phyloP scores from a whole-genome alignment of 2,888 invertebrate species.

The Clunio marinus region DNA sequence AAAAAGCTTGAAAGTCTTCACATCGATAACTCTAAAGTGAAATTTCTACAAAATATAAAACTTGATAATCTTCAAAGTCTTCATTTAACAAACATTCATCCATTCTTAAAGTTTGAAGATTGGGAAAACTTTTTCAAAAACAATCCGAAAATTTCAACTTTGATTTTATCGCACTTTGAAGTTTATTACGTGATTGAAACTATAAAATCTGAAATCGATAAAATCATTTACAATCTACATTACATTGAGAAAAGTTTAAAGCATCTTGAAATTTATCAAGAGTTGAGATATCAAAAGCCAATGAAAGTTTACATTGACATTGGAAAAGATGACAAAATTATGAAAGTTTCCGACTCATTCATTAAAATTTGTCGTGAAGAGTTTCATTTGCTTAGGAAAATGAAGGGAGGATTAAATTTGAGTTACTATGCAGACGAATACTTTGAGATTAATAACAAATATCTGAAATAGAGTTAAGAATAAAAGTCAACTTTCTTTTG shows the following conservation, averaged over 20 bases:
- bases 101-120: constrained; percentile 28
- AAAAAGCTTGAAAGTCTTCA: constrained; percentile 16
- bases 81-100: constrained; percentile 22
- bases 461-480: constrained; percentile 5
- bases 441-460: constrained; percentile 30
- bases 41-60: constrained; percentile 33
- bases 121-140: constrained; percentile 34
- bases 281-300: constrained; percentile 30
- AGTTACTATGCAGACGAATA: constrained; percentile 21
- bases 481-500: constrained; percentile 1
- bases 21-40: constrained; percentile 29
- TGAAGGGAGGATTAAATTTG: neutral
- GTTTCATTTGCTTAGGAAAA: constrained; percentile 27
- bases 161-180: constrained; percentile 13
- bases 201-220: constrained; percentile 24
- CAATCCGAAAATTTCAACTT: neutral
- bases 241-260: constrained; percentile 5
- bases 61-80: constrained; percentile 1
- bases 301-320: constrained; percentile 4
- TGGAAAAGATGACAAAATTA: neutral
- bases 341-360: constrained; percentile 30
- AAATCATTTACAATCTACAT: constrained; percentile 23
- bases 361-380: constrained; percentile 32
- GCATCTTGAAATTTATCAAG: constrained; percentile 25
- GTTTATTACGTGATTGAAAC: constrained; percentile 22